These are phyloP conservation scores for Melanotaenia pygmaea DNA, from an alignment of 2,797 vertebrate genomes.

Conservation along the genomic window DNA sequence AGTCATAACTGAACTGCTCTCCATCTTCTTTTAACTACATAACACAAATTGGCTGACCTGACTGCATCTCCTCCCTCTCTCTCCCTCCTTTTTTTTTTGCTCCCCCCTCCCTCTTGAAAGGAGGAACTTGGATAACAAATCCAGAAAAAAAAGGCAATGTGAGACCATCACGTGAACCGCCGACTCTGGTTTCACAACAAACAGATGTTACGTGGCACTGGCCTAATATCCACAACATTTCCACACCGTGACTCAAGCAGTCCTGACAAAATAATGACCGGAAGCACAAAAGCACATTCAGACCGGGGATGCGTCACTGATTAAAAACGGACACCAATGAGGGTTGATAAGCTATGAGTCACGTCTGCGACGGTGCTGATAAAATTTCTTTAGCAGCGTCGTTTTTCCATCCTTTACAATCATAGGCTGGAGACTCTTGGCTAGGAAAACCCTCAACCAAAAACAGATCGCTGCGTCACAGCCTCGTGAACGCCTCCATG, in stretches of 20 bases:
- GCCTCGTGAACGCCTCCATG: slow-evolving; percentile 76
- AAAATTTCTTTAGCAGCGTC: slow-evolving; percentile 10
- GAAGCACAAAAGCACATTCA: slow-evolving; percentile 23
- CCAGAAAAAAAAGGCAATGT: slow-evolving; percentile 78
- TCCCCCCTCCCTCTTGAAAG: slow-evolving; percentile 54
- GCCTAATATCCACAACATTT: slow-evolving; percentile 53
- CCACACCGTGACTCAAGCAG: slow-evolving; percentile 43
- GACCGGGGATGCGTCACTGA: slow-evolving; percentile 5
- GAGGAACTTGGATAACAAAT: slow-evolving; percentile 87
- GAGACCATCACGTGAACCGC: slow-evolving; percentile 84
- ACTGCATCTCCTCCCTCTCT: slow-evolving; percentile 32
- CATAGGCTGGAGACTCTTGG: slow-evolving; percentile 28
- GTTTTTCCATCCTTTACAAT: slow-evolving; percentile 6
- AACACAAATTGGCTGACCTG: slow-evolving; percentile 64
- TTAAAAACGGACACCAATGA: neutral
- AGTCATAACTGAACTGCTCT: slow-evolving; percentile 68
- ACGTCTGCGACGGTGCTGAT: neutral
- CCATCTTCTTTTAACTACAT: slow-evolving; percentile 59
- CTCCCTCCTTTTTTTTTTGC: neutral
- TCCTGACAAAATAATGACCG: slow-evolving; percentile 28
- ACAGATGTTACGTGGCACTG: slow-evolving; percentile 86
- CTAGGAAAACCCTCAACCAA: slow-evolving; percentile 81
- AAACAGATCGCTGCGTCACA: slow-evolving; percentile 88
- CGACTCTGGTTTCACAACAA: slow-evolving; percentile 96
- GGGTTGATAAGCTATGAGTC: slow-evolving; percentile 32